These are phyloP conservation scores for Cyrtorhinus lividipennis DNA, from an alignment of 1,140 invertebrate genomes.

Conservation along the genomic window DNA sequence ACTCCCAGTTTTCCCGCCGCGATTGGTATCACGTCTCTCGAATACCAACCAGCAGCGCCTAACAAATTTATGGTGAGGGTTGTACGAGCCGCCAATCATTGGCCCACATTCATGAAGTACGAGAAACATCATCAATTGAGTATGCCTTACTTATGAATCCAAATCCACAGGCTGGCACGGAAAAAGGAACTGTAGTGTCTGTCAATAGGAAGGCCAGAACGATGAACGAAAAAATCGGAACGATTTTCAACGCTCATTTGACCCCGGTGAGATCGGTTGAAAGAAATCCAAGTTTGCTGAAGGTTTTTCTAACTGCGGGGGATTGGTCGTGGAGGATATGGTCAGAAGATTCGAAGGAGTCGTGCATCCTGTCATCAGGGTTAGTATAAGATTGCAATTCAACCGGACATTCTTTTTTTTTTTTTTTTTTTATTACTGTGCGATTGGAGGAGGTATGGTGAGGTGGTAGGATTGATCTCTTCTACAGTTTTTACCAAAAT, in stretches of 20 bases:
- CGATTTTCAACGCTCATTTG: slow-evolving; percentile 6
- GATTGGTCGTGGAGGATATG: slow-evolving; percentile 10
- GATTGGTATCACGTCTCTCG: not conserved
- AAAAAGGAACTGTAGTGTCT: slow-evolving; percentile 4
- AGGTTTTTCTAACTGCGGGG: slow-evolving; percentile 11
- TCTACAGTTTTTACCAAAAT: too few relatives aligned
- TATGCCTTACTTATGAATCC: too few relatives aligned
- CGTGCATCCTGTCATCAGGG: not conserved
- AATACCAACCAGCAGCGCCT: slow-evolving; percentile 1
- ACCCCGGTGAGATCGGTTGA: not conserved
- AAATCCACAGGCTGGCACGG: slow-evolving; percentile 7
- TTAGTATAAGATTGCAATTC: not conserved
- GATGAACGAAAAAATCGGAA: slow-evolving; percentile 6
- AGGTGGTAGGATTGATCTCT: too few relatives aligned
- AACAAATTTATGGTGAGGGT: slow-evolving; percentile 14
- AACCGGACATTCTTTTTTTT: too few relatives aligned
- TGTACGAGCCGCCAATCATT: too few relatives aligned
- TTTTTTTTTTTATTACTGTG: too few relatives aligned
- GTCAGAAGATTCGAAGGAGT: slow-evolving; percentile 13
- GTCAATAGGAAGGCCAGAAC: slow-evolving; percentile 12
- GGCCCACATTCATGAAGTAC: too few relatives aligned
- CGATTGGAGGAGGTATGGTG: too few relatives aligned
- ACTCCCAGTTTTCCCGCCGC: not conserved
- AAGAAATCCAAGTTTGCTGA: slow-evolving; percentile 11
- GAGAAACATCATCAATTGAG: too few relatives aligned